Percentiles rank a stretch among this genome's conserved stretches.
phyloP scores from a whole-genome alignment of 2,888 invertebrate genomes.

The Meteorus colon region DNA sequence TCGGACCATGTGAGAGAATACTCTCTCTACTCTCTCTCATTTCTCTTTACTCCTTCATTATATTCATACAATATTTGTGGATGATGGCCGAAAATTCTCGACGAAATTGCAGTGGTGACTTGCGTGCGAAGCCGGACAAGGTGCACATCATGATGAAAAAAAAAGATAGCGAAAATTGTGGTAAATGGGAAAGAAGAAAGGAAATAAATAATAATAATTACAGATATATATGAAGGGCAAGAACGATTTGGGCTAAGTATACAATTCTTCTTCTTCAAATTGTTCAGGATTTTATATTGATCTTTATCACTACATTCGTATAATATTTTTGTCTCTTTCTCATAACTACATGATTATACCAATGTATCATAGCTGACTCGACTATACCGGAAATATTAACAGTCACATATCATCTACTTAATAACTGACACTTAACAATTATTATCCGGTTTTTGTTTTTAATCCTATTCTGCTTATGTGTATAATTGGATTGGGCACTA shows the following conservation, averaged over 20 bases:
- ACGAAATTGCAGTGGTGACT: constrained; percentile 26
- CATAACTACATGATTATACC: too few relatives aligned
- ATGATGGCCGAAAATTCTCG: constrained; percentile 5
- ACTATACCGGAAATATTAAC: too few relatives aligned
- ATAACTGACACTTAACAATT: background rate
- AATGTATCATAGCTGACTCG: too few relatives aligned
- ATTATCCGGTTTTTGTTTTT: background rate
- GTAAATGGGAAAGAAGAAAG: background rate
- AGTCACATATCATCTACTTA: background rate
- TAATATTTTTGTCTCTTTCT: background rate
- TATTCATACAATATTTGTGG: background rate
- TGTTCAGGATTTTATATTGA: background rate
- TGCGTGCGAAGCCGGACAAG: constrained; percentile 29
- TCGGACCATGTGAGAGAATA: background rate
- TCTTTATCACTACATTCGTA: background rate
- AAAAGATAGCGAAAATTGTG: background rate
- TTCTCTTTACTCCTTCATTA: background rate
- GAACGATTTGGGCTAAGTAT: background rate
- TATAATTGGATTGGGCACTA: background rate
- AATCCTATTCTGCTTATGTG: background rate
- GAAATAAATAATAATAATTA: background rate
- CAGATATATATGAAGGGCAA: background rate
- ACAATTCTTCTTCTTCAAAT: background rate
- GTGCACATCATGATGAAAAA: constrained; percentile 10
- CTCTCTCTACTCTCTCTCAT: background rate